phyloP scores from a whole-genome alignment of 2,888 invertebrate species.

The Hydriomena furcata region DNA sequence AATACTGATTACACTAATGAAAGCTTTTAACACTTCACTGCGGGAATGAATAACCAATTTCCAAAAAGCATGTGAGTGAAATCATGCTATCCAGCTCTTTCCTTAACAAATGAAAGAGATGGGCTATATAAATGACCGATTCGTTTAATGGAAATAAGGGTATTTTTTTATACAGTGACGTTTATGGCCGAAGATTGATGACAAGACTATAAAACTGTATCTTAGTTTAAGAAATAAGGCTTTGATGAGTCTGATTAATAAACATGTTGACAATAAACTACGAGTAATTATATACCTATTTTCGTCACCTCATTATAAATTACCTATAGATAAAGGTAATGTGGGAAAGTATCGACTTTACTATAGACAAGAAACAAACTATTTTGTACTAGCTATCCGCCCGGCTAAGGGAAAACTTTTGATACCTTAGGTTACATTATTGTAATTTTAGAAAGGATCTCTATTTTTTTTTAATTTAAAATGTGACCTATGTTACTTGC shows the following conservation, averaged over 20 bases:
- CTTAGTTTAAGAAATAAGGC: slow-evolving; percentile 14
- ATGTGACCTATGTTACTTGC: too few relatives aligned
- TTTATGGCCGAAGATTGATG: slow-evolving; percentile 55
- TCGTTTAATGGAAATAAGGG: slow-evolving; percentile 35
- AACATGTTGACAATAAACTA: slow-evolving; percentile 6
- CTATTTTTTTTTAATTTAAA: too few relatives aligned
- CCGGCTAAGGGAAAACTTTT: too few relatives aligned
- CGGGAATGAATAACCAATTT: slow-evolving; percentile 49
- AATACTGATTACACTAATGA: slow-evolving; percentile 51
- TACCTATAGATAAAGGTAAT: too few relatives aligned
- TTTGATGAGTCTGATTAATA: slow-evolving; percentile 6
- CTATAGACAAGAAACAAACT: too few relatives aligned
- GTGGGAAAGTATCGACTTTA: too few relatives aligned
- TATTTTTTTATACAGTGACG: slow-evolving; percentile 53
- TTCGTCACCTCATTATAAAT: not conserved
- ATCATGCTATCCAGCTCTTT: not conserved
- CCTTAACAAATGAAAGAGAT: slow-evolving; percentile 6
- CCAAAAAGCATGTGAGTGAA: slow-evolving; percentile 37
- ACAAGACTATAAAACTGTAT: slow-evolving; percentile 39
- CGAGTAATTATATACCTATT: not conserved
- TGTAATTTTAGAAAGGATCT: too few relatives aligned
- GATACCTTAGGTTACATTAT: too few relatives aligned
- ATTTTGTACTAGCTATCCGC: too few relatives aligned
- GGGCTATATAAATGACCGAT: not conserved
- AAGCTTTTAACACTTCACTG: slow-evolving; percentile 55